Conservation (phyloP, 1,140 invertebrate species). For the Drosophila sp. region DNA sequence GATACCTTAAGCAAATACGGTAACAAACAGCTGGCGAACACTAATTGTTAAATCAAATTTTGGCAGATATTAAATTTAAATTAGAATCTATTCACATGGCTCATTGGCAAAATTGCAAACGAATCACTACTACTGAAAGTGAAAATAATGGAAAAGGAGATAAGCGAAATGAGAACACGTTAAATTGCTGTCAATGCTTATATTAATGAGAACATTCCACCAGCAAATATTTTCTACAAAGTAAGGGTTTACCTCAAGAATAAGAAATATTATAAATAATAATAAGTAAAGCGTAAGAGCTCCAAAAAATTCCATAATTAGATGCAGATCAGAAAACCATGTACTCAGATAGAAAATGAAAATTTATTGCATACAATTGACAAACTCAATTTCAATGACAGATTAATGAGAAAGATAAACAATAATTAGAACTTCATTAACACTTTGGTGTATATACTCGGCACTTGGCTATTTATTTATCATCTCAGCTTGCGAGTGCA, state of each 20-base stretch:
- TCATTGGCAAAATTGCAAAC: background rate
- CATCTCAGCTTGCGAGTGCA: conserved; percentile 17
- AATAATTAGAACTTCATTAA: conserved; percentile 40
- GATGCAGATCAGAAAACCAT: background rate
- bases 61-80: background rate
- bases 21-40: conserved; percentile 58
- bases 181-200: background rate
- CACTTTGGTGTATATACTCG: conserved; percentile 2
- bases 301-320: conserved; percentile 5
- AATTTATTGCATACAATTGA: conserved; percentile 6
- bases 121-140: background rate
- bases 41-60: conserved; percentile 21
- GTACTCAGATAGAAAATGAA: background rate
- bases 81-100: conserved; percentile 11
- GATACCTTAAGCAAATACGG: conserved; percentile 85
- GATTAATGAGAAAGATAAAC: conserved; percentile 31
- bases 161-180: conserved; percentile 2
- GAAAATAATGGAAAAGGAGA: background rate
- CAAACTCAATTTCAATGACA: conserved; percentile 13
- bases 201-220: conserved; percentile 3
- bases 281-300: background rate
- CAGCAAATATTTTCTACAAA: background rate
- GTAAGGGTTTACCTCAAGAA: background rate
- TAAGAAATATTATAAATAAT: background rate
- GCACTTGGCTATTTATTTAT: conserved; percentile 12